Base-by-base conservation (phyloP, 2,888 invertebrate genomes). In the Drosophila incognita region DNA sequence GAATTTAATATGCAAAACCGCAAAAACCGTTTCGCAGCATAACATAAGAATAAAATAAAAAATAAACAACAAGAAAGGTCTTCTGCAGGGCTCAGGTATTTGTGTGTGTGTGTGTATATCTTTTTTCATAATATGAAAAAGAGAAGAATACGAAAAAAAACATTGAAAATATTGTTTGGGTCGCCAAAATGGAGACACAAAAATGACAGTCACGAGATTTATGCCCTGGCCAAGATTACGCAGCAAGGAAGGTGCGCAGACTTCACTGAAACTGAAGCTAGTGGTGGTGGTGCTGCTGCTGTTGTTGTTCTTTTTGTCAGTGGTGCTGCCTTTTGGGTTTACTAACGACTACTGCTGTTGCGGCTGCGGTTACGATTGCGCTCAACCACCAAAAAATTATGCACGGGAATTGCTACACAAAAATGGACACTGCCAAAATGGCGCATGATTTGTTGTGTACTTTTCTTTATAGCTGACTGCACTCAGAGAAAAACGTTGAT, bases 171-270 rank as follows among this genome's bases (percentile, higher is more conserved):
- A 90, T 90, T 90, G 87, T 90, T 90, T 90, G 89, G 90, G 88
- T 90, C 90, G 88, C 90, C 90, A 89, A 89, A 89, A 90, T 90
- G 91, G 90, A 91, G 91, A 91, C 91, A 91, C 90, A 90, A 91
- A 90, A 90, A 90, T 90, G 90, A 91, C 90, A 91, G 89, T 82
- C 79, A 79, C 72, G 88, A 91, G 90, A 90, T 90, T 91, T 90
- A 90, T 90, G 90, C 83, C 86, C 71, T 81, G 83, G 86, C 79
- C 88, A 82, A 89, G 90, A 90, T 89, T 89, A 89, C 89, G 86
- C 90, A 89, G 87, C n/a, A 27, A 56, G 57, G 57, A 49, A 69
- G 67, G 69, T 33, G 48, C 33, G n/a, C 29, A 27, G 58, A 31
- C 69, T 58, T 49, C 42, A 24, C 69, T 49, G 66, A 15, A 35